These are phyloP conservation scores for Mercenaria mercenaria DNA, from an alignment of 1,140 invertebrate genomes.

Conservation along the genomic window DNA sequence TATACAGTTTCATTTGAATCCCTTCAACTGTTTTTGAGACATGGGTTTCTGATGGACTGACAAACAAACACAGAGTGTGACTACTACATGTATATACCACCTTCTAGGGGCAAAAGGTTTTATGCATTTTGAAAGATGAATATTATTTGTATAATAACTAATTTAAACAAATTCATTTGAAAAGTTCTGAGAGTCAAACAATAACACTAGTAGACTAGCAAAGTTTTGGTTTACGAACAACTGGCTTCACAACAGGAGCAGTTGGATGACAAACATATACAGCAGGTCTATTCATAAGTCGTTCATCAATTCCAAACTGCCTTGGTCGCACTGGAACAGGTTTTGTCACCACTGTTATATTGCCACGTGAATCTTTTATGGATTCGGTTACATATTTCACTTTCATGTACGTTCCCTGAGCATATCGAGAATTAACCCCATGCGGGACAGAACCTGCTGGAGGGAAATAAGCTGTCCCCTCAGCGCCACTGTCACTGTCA, in stretches of 20 bases:
- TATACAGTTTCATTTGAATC: too few species aligned
- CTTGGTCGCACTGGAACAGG: constrained; percentile 5
- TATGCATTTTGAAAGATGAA: too few species aligned
- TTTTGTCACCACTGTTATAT: constrained; percentile 38
- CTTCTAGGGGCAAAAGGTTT: too few species aligned
- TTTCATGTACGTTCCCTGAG: background rate
- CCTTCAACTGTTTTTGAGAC: too few species aligned
- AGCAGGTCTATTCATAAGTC: background rate
- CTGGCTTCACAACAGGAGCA: constrained; percentile 17
- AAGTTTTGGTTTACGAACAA: background rate
- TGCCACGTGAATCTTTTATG: background rate
- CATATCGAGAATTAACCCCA: constrained; percentile 2
- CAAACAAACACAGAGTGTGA: too few species aligned
- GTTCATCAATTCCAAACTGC: constrained; percentile 7
- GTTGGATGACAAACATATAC: constrained; percentile 42
- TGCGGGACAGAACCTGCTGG: constrained; percentile 11
- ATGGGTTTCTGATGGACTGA: too few species aligned
- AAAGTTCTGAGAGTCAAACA: too few species aligned
- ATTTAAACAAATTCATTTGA: too few species aligned
- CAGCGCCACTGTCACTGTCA: background rate
- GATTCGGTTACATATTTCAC: constrained; percentile 25
- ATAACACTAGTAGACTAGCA: too few species aligned
- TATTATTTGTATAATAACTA: too few species aligned
- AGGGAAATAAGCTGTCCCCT: background rate
- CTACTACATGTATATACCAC: too few species aligned